Conservation (phyloP, 2,797 vertebrate genomes). For the Hippopotamyrus pictus region DNA sequence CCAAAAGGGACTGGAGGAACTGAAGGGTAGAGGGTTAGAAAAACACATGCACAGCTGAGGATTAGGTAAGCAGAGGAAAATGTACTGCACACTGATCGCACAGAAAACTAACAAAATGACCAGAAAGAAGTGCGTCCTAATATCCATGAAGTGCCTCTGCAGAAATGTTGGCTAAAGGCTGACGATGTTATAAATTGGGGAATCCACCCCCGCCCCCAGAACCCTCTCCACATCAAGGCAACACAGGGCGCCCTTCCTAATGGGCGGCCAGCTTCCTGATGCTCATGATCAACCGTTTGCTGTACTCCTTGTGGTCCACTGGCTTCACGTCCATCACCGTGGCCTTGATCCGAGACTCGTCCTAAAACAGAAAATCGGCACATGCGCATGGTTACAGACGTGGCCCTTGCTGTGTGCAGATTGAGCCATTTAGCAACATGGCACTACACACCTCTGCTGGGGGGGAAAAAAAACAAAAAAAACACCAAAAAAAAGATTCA, state of each 20-base stretch:
- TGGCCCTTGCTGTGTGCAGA: neutral
- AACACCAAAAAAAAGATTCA: neutral
- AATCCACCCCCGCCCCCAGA: no score
- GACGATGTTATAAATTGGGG: neutral
- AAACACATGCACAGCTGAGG: neutral
- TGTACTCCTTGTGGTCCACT: conserved; percentile 83
- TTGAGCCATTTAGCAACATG: neutral
- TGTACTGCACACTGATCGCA: neutral
- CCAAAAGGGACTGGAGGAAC: neutral
- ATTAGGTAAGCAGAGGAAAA: neutral
- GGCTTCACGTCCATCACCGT: conserved; percentile 83
- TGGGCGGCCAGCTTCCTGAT: conserved; percentile 72
- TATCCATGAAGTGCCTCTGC: neutral
- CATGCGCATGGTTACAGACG: neutral
- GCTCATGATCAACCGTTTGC: conserved; percentile 78
- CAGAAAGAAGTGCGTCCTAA: neutral
- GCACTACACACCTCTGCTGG: neutral
- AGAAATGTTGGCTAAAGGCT: neutral
- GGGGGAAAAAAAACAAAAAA: neutral
- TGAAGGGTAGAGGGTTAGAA: neutral
- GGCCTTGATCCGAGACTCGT: conserved; percentile 91
- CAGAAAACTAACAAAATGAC: neutral
- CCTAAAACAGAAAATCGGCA: conserved; percentile 54
- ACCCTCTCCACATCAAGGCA: neutral
- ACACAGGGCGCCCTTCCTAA: conserved; percentile 34